Base-by-base conservation (phyloP, 1,140 invertebrate genomes). In the Nasonia longicornis region DNA sequence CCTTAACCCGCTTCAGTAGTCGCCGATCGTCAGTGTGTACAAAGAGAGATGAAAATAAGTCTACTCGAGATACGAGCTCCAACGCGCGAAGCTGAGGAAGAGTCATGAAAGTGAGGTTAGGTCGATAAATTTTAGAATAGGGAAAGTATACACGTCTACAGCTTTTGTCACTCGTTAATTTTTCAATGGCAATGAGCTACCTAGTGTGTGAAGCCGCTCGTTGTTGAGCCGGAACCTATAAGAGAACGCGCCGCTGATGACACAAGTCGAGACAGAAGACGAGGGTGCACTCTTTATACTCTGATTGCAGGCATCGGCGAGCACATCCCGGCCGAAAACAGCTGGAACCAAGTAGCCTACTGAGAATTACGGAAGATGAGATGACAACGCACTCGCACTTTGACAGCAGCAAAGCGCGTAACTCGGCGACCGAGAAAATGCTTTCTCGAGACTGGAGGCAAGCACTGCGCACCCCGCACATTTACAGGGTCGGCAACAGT, bases 401-500 rank as follows among this genome's bases (percentile, higher is more conserved):
- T 52, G 70, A n/a, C 78, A n/a, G 35, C 20, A 52, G 42, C 20
- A 74, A 31, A 16, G 3, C 8, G 48, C 31, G 14, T 16, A 67
- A 42, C 14, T 74, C 63, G 1, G 4, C 31, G 12, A 45, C 58
- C 14, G 71, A 74, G n/a, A 82, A 31, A 26, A 90, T 91, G 87
- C 87, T 89, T 48, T 87, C 90, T 76, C 90, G 94, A 86, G 96
- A 98, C 87, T 98, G 96, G 96, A 94, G 96, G 83, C 94, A 96
- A 87, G 95, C 96, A 0, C 92, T 98, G 74, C 92, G 94, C 63
- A 94, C 94, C 42, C 95, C 96, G 38, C 95, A 96, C 58, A 93
- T 95, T 0, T 97, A 98, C 89, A 92, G 96, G 84, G 94, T 97
- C 63, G 96, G 96, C 0, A 97, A 96, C 88, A 94, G 95, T 82